Evolutionary conservation across 2,113 vertebrate species (phyloP).

Genomic region (Lucifuga dentata): DNA sequence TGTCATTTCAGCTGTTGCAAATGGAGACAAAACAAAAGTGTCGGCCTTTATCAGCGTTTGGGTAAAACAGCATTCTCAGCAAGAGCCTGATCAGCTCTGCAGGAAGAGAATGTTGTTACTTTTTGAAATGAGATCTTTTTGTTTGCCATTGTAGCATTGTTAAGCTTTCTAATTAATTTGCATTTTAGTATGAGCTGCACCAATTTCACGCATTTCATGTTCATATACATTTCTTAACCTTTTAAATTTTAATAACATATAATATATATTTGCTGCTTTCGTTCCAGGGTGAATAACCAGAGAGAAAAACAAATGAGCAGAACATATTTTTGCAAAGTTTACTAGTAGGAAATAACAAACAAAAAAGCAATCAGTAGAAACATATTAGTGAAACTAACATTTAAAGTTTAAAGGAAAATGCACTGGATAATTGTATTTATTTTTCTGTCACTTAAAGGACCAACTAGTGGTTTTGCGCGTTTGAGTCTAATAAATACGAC

Average conservation of each 20-base stretch:
- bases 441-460: too few relatives aligned
- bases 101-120: neutral
- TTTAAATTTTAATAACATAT: conserved; percentile 21
- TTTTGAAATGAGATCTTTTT: neutral
- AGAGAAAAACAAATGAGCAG: conserved; percentile 15
- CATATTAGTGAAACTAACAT: conserved; percentile 7
- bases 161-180: conserved; percentile 37
- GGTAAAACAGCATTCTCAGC: too few relatives aligned
- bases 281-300: conserved; percentile 20
- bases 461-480: too few relatives aligned
- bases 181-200: neutral
- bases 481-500: too few relatives aligned
- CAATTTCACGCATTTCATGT: conserved; percentile 9
- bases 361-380: conserved; percentile 22
- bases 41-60: conserved; percentile 24
- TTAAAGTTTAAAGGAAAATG: neutral
- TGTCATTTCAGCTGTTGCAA: neutral
- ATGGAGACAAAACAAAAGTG: conserved; percentile 8
- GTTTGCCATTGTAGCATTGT: neutral
- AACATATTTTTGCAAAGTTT: neutral
- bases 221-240: conserved; percentile 15
- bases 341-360: conserved; percentile 3
- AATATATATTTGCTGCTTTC: conserved; percentile 13
- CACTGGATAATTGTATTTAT: too few relatives aligned
- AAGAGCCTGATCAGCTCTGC: conserved; percentile 1